Evolutionary conservation across 1,140 invertebrate genomes (phyloP).

Genomic region (Zaprionus kolodkinae): DNA sequence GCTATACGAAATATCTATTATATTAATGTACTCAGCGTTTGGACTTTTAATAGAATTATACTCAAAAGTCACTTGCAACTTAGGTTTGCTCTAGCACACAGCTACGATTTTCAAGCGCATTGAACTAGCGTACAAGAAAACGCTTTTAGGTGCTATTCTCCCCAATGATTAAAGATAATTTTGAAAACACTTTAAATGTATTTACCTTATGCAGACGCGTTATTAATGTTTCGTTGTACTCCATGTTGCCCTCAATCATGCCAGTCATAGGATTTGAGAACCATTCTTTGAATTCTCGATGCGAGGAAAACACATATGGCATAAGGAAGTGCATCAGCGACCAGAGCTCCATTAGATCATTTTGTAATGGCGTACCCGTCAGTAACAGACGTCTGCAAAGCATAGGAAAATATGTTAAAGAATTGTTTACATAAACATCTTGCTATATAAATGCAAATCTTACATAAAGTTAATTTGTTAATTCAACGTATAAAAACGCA

Average conservation of each 20-base stretch:
- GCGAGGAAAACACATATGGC: slow-evolving; percentile 99
- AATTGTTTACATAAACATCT: neutral
- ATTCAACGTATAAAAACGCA: neutral
- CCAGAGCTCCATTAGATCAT: slow-evolving; percentile 99
- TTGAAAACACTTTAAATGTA: neutral
- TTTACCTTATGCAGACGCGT: slow-evolving; percentile 96
- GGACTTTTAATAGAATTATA: slow-evolving; percentile 16
- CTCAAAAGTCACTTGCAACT: slow-evolving; percentile 50
- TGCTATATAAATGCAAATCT: too few relatives aligned
- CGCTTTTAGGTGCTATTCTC: slow-evolving; percentile 67
- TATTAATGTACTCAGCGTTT: slow-evolving; percentile 41
- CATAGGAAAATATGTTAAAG: slow-evolving; percentile 38
- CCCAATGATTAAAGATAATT: too few relatives aligned
- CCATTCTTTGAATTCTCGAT: slow-evolving; percentile 99
- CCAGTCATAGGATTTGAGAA: slow-evolving; percentile 99
- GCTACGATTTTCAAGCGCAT: slow-evolving; percentile 56
- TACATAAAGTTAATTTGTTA: neutral
- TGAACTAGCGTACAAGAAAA: slow-evolving; percentile 63
- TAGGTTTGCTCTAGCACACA: slow-evolving; percentile 51
- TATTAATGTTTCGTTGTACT: slow-evolving; percentile 97
- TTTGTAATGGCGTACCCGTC: slow-evolving; percentile 99
- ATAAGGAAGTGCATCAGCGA: slow-evolving; percentile 99
- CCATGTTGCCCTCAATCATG: slow-evolving; percentile 98
- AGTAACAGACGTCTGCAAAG: slow-evolving; percentile 92
- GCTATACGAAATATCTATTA: slow-evolving; percentile 1